phyloP scores from a whole-genome alignment of 2,113 vertebrate genomes.

The Podilymbus podiceps region DNA sequence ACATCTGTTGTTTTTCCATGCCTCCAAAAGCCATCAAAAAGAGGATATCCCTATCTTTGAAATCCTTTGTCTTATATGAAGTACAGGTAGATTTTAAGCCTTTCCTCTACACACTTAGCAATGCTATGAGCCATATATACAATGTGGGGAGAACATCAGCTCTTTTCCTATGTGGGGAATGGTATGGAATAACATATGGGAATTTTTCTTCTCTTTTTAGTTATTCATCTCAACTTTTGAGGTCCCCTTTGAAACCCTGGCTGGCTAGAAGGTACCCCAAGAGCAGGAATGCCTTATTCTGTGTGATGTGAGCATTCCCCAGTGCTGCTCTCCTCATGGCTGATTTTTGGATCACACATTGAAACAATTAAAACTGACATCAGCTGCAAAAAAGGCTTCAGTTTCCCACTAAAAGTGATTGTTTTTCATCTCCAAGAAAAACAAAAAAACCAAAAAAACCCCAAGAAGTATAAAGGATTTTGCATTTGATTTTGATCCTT shows the following conservation, averaged over 20 bases:
- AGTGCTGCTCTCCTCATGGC: neutral
- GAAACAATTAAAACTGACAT: neutral
- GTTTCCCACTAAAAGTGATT: neutral
- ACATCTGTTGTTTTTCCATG: neutral
- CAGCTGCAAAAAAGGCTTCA: neutral
- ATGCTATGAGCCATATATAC: neutral
- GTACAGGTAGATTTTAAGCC: neutral
- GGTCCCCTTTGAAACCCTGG: neutral
- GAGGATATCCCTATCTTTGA: neutral
- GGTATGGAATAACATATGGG: accelerated
- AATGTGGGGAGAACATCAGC: neutral
- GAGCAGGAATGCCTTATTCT: neutral
- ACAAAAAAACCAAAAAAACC: neutral
- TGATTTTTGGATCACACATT: neutral
- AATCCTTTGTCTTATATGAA: neutral
- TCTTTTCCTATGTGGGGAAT: neutral
- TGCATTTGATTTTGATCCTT: neutral
- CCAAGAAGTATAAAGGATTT: neutral
- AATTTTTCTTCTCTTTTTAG: neutral
- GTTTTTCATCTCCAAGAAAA: neutral
- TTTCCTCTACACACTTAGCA: neutral
- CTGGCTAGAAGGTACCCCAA: neutral
- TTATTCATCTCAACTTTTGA: neutral
- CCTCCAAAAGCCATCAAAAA: neutral
- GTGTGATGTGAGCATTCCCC: neutral